Evolutionary conservation across 1,140 invertebrate genomes (phyloP).

Genomic region (Drosophila aff.): DNA sequence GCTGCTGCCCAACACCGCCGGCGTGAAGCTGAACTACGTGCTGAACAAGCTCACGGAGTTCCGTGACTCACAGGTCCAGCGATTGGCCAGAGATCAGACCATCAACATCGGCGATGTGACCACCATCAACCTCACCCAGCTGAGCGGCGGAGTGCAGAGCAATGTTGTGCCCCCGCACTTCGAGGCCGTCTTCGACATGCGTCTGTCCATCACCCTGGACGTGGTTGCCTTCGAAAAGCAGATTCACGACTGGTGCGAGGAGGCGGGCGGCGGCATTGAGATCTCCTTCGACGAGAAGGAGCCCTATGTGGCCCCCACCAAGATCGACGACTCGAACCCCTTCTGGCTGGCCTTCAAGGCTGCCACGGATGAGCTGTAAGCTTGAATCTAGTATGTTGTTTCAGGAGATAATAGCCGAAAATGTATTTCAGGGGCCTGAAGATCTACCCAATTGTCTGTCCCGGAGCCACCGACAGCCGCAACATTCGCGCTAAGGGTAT

Average conservation of each 20-base stretch:
- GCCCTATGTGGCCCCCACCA: slow-evolving; percentile 88
- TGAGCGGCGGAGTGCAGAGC: slow-evolving; percentile 94
- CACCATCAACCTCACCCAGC: slow-evolving; percentile 93
- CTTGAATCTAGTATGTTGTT: slow-evolving; percentile 86
- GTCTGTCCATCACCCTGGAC: slow-evolving; percentile 90
- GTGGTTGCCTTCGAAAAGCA: slow-evolving; percentile 90
- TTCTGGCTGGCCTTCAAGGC: slow-evolving; percentile 92
- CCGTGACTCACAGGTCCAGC: slow-evolving; percentile 88
- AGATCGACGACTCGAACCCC: slow-evolving; percentile 89
- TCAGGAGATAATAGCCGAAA: not conserved
- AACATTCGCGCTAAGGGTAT: slow-evolving; percentile 90
- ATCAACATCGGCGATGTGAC: slow-evolving; percentile 93
- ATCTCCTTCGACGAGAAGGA: slow-evolving; percentile 91
- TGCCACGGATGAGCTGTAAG: slow-evolving; percentile 87
- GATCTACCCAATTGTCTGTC: slow-evolving; percentile 89
- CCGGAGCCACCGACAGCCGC: slow-evolving; percentile 92
- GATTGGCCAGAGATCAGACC: slow-evolving; percentile 88
- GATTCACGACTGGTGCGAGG: slow-evolving; percentile 90
- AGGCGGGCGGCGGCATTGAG: slow-evolving; percentile 92
- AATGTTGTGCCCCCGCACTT: slow-evolving; percentile 96
- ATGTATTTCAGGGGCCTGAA: slow-evolving; percentile 85
- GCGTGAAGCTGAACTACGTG: slow-evolving; percentile 92
- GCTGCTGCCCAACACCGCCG: slow-evolving; percentile 92
- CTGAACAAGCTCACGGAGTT: slow-evolving; percentile 92
- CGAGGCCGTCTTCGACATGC: slow-evolving; percentile 91